These are phyloP conservation scores for Ianthella basta DNA, from an alignment of 37 sponge, comb jelly and placozoan genomes.

Conservation along the genomic window DNA sequence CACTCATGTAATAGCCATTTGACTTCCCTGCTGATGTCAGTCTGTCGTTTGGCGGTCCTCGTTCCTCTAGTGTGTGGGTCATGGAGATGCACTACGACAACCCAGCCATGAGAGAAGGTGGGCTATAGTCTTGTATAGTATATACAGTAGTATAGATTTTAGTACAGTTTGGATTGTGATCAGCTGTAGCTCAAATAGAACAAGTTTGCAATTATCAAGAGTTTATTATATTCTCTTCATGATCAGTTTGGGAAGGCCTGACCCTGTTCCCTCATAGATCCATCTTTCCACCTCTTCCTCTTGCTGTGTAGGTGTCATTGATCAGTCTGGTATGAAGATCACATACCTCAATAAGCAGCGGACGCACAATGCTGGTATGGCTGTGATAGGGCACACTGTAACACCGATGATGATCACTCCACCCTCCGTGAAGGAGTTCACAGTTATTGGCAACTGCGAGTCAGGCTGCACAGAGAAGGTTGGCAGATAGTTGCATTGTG, in stretches of 20 bases:
- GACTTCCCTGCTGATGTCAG: constrained; percentile 55
- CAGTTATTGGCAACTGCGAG: background rate
- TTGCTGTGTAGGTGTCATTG: constrained; percentile 15
- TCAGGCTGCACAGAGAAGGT: background rate
- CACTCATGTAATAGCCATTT: background rate
- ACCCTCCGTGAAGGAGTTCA: background rate
- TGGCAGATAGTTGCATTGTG: too few relatives aligned
- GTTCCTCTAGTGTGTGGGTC: constrained; percentile 8
- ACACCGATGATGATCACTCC: constrained; percentile 22
- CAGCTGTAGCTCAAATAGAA: too few relatives aligned
- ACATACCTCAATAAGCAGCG: background rate
- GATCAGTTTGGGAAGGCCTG: too few relatives aligned
- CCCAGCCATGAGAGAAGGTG: constrained; percentile 21
- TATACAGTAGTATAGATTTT: too few relatives aligned
- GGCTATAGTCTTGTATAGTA: background rate
- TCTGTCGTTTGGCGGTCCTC: constrained; percentile 63
- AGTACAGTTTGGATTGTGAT: too few relatives aligned
- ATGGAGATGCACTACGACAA: constrained; percentile 78
- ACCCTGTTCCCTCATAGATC: too few relatives aligned
- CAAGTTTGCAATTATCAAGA: too few relatives aligned
- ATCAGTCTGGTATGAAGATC: constrained; percentile 39
- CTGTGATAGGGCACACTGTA: constrained; percentile 19
- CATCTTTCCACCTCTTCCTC: background rate
- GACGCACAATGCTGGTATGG: constrained; percentile 31
- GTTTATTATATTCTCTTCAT: too few relatives aligned